A percentile compares a stretch with the other conserved stretches of the same genome.
Evolutionary conservation across 2,797 vertebrate species (phyloP).

Genomic region (Acropternis orthonyx): DNA sequence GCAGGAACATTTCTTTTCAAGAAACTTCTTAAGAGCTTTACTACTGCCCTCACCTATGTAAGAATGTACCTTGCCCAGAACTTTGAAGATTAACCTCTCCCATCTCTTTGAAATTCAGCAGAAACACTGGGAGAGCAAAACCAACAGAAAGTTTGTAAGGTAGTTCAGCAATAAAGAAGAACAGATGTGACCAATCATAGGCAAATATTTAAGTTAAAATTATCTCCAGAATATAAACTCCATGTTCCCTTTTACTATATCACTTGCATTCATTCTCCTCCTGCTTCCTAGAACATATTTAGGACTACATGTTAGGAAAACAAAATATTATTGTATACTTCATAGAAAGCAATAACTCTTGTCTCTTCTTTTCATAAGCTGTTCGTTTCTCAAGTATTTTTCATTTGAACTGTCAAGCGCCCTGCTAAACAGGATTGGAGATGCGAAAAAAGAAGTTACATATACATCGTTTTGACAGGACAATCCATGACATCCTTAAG

Average conservation of each 20-base stretch:
- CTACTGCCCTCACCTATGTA: background rate
- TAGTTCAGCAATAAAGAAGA: background rate
- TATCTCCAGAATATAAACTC: background rate
- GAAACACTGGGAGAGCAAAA: background rate
- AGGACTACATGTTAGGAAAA: background rate
- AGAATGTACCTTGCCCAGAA: background rate
- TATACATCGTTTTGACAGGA: background rate
- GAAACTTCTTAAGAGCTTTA: background rate
- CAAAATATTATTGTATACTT: background rate
- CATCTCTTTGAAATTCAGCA: background rate
- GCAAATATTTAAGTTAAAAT: background rate
- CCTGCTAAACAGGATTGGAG: background rate
- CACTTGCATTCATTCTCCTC: background rate
- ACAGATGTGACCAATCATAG: accelerated
- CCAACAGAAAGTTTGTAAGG: background rate
- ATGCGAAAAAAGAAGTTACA: background rate
- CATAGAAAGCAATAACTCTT: background rate
- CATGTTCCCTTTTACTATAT: background rate
- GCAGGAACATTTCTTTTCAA: background rate
- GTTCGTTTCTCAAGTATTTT: background rate
- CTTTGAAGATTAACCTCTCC: background rate
- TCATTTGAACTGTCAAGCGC: background rate
- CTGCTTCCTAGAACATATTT: background rate
- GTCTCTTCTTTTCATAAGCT: background rate
- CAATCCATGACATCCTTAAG: background rate